phyloP scores from a whole-genome alignment of 2,797 vertebrate genomes.

The Sebastes cheni region DNA sequence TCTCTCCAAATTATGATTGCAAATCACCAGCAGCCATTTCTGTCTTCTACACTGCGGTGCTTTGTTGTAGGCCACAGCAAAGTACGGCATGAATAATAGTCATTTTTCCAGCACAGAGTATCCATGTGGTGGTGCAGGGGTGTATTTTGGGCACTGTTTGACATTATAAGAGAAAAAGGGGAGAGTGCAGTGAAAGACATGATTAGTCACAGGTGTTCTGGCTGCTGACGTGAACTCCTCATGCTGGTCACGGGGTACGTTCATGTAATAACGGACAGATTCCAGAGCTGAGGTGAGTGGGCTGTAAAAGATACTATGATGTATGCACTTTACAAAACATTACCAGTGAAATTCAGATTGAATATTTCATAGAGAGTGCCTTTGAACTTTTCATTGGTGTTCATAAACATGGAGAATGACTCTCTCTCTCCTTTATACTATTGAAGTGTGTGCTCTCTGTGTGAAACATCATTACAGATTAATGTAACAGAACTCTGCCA shows the following conservation, averaged over 20 bases:
- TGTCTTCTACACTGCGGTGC: background rate
- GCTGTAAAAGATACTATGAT: constrained; percentile 51
- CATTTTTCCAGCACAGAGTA: constrained; percentile 54
- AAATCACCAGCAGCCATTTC: constrained; percentile 28
- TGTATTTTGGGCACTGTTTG: constrained; percentile 67
- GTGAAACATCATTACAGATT: constrained; percentile 3
- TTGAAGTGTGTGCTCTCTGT: background rate
- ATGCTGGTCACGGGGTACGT: constrained; percentile 33
- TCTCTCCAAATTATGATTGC: constrained; percentile 33
- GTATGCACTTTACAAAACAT: constrained; percentile 27
- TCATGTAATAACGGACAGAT: constrained; percentile 56
- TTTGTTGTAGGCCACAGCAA: constrained; percentile 37
- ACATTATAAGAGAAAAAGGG: constrained; percentile 67
- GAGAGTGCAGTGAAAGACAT: constrained; percentile 63
- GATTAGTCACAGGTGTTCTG: constrained; percentile 74
- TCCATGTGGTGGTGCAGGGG: constrained; percentile 61
- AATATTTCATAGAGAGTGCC: constrained; percentile 10
- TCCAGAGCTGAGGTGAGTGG: constrained; percentile 50
- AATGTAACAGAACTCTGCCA: constrained; percentile 1
- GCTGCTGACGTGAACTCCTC: constrained; percentile 64
- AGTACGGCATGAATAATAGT: constrained; percentile 62
- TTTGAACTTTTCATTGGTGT: constrained; percentile 5
- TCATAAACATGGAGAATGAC: background rate
- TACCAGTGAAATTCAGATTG: background rate
- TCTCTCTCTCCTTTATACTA: background rate